Percentiles rank a stretch among this genome's conserved stretches.
phyloP scores from a whole-genome alignment of 2,888 invertebrate genomes.

The Pyrgus malvae region DNA sequence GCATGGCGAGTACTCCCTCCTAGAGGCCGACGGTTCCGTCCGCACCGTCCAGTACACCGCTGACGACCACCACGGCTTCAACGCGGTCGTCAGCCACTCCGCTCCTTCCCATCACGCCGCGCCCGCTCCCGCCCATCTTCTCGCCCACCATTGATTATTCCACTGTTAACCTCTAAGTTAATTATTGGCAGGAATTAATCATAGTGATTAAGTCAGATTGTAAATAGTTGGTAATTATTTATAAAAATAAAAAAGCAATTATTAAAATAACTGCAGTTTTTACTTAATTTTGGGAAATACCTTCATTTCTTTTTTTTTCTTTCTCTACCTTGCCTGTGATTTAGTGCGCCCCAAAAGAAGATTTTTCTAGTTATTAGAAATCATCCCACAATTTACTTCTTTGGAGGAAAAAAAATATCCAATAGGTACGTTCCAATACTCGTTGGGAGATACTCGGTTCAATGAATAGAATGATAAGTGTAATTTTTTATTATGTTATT shows the following conservation, averaged over 20 bases:
- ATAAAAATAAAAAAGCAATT: conserved; percentile 20
- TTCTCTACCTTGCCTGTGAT: too few species aligned
- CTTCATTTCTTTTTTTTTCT: neutral
- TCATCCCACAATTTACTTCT: too few species aligned
- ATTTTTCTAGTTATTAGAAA: too few species aligned
- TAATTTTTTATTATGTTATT: too few species aligned
- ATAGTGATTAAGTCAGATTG: conserved; percentile 23
- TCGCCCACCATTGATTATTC: conserved; percentile 48
- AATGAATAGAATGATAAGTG: too few species aligned
- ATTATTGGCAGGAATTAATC: conserved; percentile 21
- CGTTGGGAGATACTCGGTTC: too few species aligned
- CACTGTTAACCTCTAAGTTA: conserved; percentile 11
- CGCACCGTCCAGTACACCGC: conserved; percentile 79
- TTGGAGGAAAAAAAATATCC: too few species aligned
- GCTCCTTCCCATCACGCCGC: conserved; percentile 54
- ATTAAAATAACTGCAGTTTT: neutral
- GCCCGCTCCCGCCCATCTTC: conserved; percentile 41
- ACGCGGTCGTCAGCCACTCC: conserved; percentile 67
- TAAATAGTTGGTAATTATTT: conserved; percentile 25
- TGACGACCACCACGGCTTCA: conserved; percentile 77
- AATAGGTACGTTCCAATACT: too few species aligned
- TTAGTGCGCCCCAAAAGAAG: too few species aligned
- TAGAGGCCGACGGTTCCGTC: conserved; percentile 77
- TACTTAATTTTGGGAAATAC: neutral
- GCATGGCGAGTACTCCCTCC: conserved; percentile 73